Base-by-base conservation (phyloP, 2,888 invertebrate genomes). In the Strigamia maritima region DNA sequence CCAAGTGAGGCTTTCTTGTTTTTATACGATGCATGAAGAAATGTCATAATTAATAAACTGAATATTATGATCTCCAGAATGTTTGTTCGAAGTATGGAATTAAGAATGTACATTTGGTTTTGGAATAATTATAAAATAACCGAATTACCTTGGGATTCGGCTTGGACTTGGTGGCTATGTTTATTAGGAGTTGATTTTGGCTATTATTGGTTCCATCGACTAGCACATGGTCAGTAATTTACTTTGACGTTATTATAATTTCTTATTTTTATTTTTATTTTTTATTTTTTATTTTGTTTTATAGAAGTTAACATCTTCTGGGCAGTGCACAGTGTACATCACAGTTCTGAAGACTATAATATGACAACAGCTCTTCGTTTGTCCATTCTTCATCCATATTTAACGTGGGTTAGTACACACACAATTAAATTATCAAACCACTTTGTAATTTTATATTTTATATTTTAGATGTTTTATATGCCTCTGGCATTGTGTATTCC, bases 251-350 rank as follows among this genome's bases (percentile, higher is more conserved):
- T 19, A 38, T 10, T 38, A n/a, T 16, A 28, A 16, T 10, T 12
- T 19, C 16, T 38, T 24, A 12, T 2, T n/a, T 75, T 14, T 75
- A n/a, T 19, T n/a, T 35, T 35, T 19, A 12, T 75, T 75, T n/a
- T 75, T 22, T 6, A 28, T 75, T n/a, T n/a, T n/a, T n/a, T n/a
- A n/a, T n/a, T n/a, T n/a, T n/a, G n/a, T n/a, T n/a, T n/a, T n/a
- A n/a, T 88, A 94, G 95, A 95, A 87, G 87, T 94, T 49, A 94
- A 94, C 83, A 90, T 95, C 82, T 87, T 95, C 70, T 95, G 95
- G 95, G 93, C 93, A 0, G 92, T 93, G 83, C 95, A 95, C 86
- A 94, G 95, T 85, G 94, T 95, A 0, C 95, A 95, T 84, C 95
- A 95, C 83, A 94, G 93, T 81, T 94, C 94, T 1, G 95, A 95